Conservation (phyloP, 2,888 invertebrate species). For the Noctua pronuba region DNA sequence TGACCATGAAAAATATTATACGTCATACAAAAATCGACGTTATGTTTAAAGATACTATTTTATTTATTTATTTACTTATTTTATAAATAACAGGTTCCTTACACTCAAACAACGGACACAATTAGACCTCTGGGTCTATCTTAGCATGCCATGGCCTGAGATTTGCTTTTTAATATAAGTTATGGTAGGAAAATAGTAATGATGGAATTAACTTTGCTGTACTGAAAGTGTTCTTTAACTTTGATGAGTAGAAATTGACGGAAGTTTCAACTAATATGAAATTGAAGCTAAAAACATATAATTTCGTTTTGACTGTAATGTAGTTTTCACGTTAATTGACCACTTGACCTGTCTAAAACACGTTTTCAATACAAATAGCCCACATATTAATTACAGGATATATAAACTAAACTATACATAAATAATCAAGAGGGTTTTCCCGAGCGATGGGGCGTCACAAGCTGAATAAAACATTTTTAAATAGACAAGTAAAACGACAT, state of each 20-base stretch:
- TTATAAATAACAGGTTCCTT: too few species aligned
- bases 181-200: background rate
- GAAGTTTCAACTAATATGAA: background rate
- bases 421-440: background rate
- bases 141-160: too few species aligned
- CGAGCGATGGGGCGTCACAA: background rate
- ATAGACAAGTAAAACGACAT: background rate
- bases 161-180: too few species aligned
- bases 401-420: background rate
- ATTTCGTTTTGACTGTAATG: constrained; percentile 6
- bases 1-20: background rate
- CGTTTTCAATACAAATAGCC: background rate
- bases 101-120: too few species aligned
- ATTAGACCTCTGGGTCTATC: too few species aligned
- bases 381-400: background rate
- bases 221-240: background rate
- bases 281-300: background rate
- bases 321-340: constrained; percentile 19
- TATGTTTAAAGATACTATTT: background rate
- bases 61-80: too few species aligned
- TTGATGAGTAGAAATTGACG: constrained; percentile 5
- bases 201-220: background rate
- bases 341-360: background rate
- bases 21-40: background rate
- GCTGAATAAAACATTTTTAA: background rate